Evolutionary conservation across 1,140 invertebrate genomes (phyloP).

Genomic region (Trachymyrmex septentrionalis): DNA sequence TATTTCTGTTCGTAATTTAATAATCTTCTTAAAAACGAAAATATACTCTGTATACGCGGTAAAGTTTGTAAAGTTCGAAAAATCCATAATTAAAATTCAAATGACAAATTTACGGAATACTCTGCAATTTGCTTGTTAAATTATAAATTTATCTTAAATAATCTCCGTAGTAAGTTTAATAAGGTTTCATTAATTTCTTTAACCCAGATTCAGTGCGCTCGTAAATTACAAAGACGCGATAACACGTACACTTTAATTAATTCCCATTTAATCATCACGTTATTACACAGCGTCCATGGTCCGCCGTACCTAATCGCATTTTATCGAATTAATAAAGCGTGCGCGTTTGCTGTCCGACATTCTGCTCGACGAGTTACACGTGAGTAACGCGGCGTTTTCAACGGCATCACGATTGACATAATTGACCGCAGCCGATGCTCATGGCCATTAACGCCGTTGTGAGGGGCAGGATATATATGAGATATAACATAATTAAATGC

Average conservation of each 20-base stretch:
- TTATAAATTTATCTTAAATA: background rate
- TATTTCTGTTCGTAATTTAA: slow-evolving; percentile 5
- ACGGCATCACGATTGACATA: slow-evolving; percentile 70
- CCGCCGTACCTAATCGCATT: slow-evolving; percentile 56
- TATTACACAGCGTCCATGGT: slow-evolving; percentile 48
- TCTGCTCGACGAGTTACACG: slow-evolving; percentile 54
- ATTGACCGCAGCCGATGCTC: slow-evolving; percentile 70
- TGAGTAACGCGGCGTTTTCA: slow-evolving; percentile 59
- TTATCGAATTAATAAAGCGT: slow-evolving; percentile 64
- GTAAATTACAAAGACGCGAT: slow-evolving; percentile 57
- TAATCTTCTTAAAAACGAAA: background rate
- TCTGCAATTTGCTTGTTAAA: slow-evolving; percentile 1
- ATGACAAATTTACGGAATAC: background rate
- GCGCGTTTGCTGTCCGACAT: slow-evolving; percentile 46
- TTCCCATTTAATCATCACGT: slow-evolving; percentile 57
- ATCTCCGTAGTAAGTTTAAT: slow-evolving; percentile 40
- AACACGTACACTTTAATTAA: slow-evolving; percentile 60
- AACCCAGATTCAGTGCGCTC: slow-evolving; percentile 25
- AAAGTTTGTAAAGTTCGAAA: slow-evolving; percentile 5
- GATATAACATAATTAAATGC: slow-evolving; percentile 78
- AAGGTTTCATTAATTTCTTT: slow-evolving; percentile 46
- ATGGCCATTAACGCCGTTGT: slow-evolving; percentile 69
- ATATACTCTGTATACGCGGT: background rate
- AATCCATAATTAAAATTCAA: slow-evolving; percentile 21
- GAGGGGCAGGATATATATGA: slow-evolving; percentile 58